A percentile compares a stretch with the other conserved stretches of the same genome.
Conservation (phyloP, 2,113 vertebrate genomes). For the Colossoma macropomum region DNA sequence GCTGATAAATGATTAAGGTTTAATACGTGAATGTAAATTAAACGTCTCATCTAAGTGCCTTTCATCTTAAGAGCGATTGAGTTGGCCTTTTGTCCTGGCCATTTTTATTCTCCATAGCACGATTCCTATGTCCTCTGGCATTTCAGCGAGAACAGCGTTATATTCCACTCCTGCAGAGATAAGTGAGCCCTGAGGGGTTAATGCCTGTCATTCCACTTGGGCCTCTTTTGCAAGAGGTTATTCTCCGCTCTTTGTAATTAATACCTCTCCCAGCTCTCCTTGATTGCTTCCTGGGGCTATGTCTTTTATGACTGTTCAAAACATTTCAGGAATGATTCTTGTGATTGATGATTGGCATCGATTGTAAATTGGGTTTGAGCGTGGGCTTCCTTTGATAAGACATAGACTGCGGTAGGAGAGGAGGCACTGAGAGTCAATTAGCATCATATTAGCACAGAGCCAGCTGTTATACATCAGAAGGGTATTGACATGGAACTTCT, state of each 20-base stretch:
- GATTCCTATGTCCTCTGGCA: constrained; percentile 12
- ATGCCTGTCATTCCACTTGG: constrained; percentile 74
- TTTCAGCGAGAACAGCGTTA: constrained; percentile 34
- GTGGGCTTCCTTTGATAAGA: neutral
- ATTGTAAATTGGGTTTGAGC: constrained; percentile 34
- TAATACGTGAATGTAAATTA: neutral
- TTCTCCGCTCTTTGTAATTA: constrained; percentile 50
- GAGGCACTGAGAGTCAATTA: constrained; percentile 33
- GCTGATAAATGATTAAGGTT: constrained; percentile 9
- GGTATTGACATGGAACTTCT: constrained; percentile 7
- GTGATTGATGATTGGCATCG: constrained; percentile 51
- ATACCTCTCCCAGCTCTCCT: constrained; percentile 28
- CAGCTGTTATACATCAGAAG: constrained; percentile 37
- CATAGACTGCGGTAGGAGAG: neutral
- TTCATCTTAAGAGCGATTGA: constrained; percentile 40
- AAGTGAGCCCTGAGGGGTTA: constrained; percentile 74
- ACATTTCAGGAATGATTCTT: constrained; percentile 43
- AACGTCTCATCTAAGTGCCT: constrained; percentile 41
- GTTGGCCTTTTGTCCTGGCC: constrained; percentile 3
- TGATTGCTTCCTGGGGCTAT: constrained; percentile 26
- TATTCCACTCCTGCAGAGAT: constrained; percentile 53
- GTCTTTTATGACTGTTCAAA: constrained; percentile 23
- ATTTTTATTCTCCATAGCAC: neutral
- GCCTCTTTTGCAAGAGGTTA: constrained; percentile 57
- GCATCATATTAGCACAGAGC: constrained; percentile 39